Percentiles rank a stretch among this genome's conserved stretches.
phyloP scores from a whole-genome alignment of 2,797 vertebrate species.

The Poecilia wingei region DNA sequence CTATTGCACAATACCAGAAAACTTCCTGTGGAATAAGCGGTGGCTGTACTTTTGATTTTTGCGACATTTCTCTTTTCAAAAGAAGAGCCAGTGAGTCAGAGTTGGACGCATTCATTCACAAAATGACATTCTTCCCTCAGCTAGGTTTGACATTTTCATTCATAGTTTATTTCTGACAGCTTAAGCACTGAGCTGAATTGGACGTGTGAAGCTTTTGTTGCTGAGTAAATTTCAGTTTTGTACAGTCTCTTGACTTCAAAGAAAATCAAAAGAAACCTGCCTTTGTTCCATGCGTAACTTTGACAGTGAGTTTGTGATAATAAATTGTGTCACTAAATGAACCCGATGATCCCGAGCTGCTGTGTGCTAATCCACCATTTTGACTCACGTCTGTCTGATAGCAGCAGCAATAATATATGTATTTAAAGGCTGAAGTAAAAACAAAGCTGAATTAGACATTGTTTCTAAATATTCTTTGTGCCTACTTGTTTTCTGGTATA shows the following conservation, averaged over 20 bases:
- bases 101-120: conserved; percentile 37
- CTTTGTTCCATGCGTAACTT: not conserved
- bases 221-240: not conserved
- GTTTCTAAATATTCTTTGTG: not conserved
- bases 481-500: not conserved
- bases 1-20: conserved; percentile 58
- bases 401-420: not conserved
- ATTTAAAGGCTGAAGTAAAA: not conserved
- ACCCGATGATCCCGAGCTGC: not conserved
- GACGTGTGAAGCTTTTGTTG: not conserved
- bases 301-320: not conserved
- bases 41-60: conserved; percentile 55
- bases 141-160: conserved; percentile 40
- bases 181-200: conserved; percentile 17
- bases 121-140: conserved; percentile 18
- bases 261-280: not conserved
- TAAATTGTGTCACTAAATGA: not conserved
- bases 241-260: not conserved
- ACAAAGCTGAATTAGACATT: not conserved
- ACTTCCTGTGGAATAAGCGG: conserved; percentile 54
- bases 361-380: not conserved
- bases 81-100: conserved; percentile 53
- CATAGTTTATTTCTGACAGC: conserved; percentile 15
- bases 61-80: conserved; percentile 40
- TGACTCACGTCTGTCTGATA: not conserved